A percentile compares a stretch with the other conserved stretches of the same genome.
These are phyloP conservation scores for Sthenelais limicola DNA, from an alignment of 2,888 invertebrate species.

Conservation along the genomic window DNA sequence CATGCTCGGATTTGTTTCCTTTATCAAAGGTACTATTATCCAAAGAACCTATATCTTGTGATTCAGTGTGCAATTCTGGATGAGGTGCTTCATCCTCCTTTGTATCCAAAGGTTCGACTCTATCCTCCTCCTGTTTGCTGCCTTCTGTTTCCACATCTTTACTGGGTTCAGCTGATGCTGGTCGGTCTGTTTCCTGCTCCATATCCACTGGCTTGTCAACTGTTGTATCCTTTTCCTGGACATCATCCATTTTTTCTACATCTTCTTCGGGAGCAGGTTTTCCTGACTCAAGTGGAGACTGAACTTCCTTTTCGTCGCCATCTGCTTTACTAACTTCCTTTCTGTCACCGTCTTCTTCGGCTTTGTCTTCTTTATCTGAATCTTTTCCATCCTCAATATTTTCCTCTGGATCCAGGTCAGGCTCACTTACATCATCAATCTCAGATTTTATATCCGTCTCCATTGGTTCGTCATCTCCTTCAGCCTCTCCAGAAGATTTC, in stretches of 20 bases:
- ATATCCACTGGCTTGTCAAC: not conserved
- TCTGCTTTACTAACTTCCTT: not conserved
- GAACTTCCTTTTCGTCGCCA: not conserved
- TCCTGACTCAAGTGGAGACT: not conserved
- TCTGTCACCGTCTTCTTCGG: not conserved
- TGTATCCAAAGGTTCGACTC: too few relatives aligned
- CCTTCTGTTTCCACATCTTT: not conserved
- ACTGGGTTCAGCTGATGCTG: not conserved
- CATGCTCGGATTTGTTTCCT: not conserved
- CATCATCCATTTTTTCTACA: conserved; percentile 19
- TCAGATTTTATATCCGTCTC: too few relatives aligned
- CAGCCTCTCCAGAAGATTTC: not conserved
- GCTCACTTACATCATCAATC: not conserved
- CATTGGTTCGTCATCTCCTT: not conserved
- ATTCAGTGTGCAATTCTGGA: too few relatives aligned
- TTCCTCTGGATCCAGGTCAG: not conserved
- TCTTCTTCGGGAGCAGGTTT: not conserved
- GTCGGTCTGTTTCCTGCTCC: not conserved
- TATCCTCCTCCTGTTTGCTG: not conserved
- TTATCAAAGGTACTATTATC: not conserved
- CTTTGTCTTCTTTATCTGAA: not conserved
- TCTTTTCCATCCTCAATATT: not conserved
- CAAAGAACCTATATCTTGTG: too few relatives aligned
- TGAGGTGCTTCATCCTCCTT: too few relatives aligned
- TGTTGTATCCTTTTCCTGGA: not conserved